Base-by-base conservation (phyloP, 2,113 vertebrate genomes). In the Chitala chitala region DNA sequence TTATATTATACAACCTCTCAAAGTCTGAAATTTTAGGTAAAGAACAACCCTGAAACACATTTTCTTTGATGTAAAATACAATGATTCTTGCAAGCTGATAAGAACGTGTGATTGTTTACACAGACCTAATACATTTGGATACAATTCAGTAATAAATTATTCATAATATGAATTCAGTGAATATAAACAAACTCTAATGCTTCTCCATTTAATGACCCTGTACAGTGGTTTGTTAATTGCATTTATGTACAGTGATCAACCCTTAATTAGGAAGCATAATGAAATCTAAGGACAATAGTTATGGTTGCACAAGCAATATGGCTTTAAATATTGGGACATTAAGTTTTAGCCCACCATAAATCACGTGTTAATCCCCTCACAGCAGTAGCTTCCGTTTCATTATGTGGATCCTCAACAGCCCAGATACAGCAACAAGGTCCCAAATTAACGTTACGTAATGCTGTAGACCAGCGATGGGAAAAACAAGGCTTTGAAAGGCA, bases 211-310 rank as follows among this genome's bases (percentile, higher is more conserved):
- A 69, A 69, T 3, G 20, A 69, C 26, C 46, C 26, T 48, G 17
- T 29, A 51, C 68, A 24, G 40, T 46, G 64, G 48, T 51, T 33
- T 74, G 59, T 53, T 65, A 61, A 75, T 80, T 82, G 79, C 78
- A 82, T 86, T 84, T 85, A 80, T 82, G 84, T 46, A 74, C 3
- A 55, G 74, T 86, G 85, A 89, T 74, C 51, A 68, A 74, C 85
- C 86, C 88, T 89, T 89, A 83, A 84, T 82, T 84, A 69, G 77
- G 78, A 78, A 79, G 77, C 81, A 84, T 87, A 86, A 88, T 87
- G 85, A 85, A 87, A 88, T 86, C 86, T 84, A 86, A 88, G 85
- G 87, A 89, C 85, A 89, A 87, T 86, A 84, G 82, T 79, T 80
- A 81, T 78, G 84, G 85, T 86, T 78, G 36, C 56, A 64, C n/a